Base-by-base conservation (phyloP, 2,797 vertebrate species). In the Manis javanica region DNA sequence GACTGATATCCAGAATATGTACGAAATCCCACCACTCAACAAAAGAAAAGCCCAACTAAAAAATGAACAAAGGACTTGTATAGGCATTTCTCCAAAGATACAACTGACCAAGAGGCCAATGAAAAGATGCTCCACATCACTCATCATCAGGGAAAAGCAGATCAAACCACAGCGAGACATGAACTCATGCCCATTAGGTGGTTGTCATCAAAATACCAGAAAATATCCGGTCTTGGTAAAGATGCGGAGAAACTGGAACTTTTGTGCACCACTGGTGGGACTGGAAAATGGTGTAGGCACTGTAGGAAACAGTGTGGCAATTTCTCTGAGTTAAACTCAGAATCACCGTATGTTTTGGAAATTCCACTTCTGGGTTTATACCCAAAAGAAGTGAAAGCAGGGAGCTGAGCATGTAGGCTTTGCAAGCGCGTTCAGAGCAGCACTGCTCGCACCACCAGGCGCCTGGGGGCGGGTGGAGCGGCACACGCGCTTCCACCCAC, bases 31-130 rank as follows among this genome's bases (percentile, higher is more conserved):
- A 89, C 31, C 77, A 71, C 1, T 74, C 53, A 63, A 63, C 26
- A 84, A 74, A 6, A 72, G 69, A 74, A 53, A 78, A 21, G n/a
- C 29, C 15, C 26, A 63, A 39, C 61, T 61, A 71, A 71, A 61
- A 59, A 75, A 15, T 61, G 42, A 42, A 29, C 26, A 59, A 61
- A 61, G 79, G 39, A 39, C 19, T 51, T 24, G 68, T 16, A 11
- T 0, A 51, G 71, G 29, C 16, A 29, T 75, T 57, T 92, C 81
- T 85, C 90, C 71, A 86, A 77, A 86, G 59, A 86, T 7, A 49
- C 39, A 79, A 59, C 39, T 11, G 55, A 46, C 63, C 55, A 79
- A 71, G 4, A 61, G 37, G 29, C 53, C 86, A 51, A 51, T 4
- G 4, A 51, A 75, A 42, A 69, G 10, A 42, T 82, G 64, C 31